These are phyloP conservation scores for Ivindomyrus marchei DNA, from an alignment of 2,113 vertebrate species.

Conservation along the genomic window DNA sequence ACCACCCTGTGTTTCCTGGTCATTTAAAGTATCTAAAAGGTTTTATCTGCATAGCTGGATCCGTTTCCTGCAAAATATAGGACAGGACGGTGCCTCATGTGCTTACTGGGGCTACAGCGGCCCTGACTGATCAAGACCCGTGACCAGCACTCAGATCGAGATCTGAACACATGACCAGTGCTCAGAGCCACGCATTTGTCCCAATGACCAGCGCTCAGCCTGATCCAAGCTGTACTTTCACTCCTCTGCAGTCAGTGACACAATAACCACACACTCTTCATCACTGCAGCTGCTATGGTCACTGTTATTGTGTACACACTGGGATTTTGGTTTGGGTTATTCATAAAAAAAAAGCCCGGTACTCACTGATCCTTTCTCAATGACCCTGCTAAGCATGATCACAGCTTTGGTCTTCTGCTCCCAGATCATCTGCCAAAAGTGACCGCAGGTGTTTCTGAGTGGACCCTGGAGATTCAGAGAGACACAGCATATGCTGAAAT, in stretches of 20 bases:
- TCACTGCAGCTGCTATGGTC: not conserved
- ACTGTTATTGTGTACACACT: not conserved
- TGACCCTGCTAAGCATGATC: constrained; percentile 93
- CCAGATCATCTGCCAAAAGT: constrained; percentile 99
- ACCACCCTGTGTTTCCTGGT: not conserved
- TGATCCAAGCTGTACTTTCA: not conserved
- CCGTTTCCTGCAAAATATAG: not conserved
- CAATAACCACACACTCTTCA: not conserved
- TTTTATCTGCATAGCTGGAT: not conserved
- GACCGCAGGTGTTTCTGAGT: constrained; percentile 88
- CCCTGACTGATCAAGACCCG: not conserved
- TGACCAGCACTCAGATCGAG: not conserved
- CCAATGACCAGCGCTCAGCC: not conserved
- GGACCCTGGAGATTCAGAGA: constrained; percentile 68
- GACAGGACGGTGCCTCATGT: not conserved
- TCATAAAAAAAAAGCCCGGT: not conserved
- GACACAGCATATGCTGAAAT: not conserved
- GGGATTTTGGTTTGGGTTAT: not conserved
- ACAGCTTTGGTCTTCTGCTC: constrained; percentile 90
- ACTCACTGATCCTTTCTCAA: constrained; percentile 95
- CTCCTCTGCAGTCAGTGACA: not conserved
- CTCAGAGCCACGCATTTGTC: not conserved
- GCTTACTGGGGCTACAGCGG: not conserved
- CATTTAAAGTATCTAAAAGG: not conserved
- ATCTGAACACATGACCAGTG: not conserved